Evolutionary conservation across 2,113 vertebrate species (phyloP).

Genomic region (Amblyornis subalaris): DNA sequence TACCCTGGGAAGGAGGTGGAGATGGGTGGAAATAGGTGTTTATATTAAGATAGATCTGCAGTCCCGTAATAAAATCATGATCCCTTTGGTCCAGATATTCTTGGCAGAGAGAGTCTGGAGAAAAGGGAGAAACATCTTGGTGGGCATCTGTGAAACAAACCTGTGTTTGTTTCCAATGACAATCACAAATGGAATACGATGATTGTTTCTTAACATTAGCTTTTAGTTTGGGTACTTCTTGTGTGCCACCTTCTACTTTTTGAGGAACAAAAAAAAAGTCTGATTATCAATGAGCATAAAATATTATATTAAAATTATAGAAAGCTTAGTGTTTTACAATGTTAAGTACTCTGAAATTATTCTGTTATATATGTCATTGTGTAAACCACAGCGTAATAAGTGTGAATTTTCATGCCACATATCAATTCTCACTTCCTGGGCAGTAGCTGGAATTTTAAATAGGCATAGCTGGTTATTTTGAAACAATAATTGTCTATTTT

Average conservation of each 20-base stretch:
- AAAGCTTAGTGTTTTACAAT: not conserved
- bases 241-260: not conserved
- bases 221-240: not conserved
- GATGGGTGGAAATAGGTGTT: not conserved
- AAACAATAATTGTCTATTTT: not conserved
- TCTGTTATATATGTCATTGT: not conserved
- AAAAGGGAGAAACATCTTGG: not conserved
- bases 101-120: not conserved
- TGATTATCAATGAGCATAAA: not conserved
- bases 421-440: not conserved
- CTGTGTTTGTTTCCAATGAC: not conserved
- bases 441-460: not conserved
- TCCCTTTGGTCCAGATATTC: not conserved
- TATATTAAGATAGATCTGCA: not conserved
- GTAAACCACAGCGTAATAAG: not conserved
- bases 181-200: not conserved
- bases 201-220: not conserved
- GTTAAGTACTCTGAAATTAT: not conserved
- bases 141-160: not conserved
- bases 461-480: not conserved
- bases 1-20: not conserved
- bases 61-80: not conserved
- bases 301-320: not conserved
- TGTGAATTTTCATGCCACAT: not conserved
- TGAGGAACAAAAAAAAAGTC: not conserved